A percentile compares a stretch with the other conserved stretches of the same genome.
phyloP scores from a whole-genome alignment of 2,888 invertebrate species.

The Rotaria macrura region DNA sequence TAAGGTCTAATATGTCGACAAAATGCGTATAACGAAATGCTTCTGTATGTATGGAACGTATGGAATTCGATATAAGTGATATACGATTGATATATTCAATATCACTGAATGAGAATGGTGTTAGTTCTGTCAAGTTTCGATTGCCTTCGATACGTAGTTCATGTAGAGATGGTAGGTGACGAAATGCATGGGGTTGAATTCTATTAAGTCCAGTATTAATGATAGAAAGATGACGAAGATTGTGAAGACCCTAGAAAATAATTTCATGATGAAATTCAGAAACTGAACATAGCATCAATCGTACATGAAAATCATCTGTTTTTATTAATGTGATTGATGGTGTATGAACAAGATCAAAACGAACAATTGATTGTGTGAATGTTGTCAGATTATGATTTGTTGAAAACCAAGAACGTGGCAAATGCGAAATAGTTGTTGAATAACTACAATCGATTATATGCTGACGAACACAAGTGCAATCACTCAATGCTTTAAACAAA shows the following conservation, averaged over 20 bases:
- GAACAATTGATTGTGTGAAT: background rate
- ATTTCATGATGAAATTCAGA: background rate
- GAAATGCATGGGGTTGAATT: conserved; percentile 7
- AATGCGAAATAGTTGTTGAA: background rate
- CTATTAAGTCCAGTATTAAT: background rate
- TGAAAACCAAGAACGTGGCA: background rate
- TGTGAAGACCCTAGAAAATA: background rate
- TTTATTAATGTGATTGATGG: background rate
- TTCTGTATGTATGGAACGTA: background rate
- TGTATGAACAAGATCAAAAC: background rate
- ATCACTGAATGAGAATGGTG: background rate
- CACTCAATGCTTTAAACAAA: background rate
- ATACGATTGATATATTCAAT: background rate
- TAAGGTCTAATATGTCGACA: background rate
- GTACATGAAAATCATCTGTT: background rate
- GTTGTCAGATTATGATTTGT: background rate
- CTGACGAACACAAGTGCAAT: background rate
- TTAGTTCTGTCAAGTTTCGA: background rate
- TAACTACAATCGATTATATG: background rate
- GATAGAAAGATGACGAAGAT: background rate
- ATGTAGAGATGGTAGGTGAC: background rate
- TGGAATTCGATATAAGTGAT: background rate
- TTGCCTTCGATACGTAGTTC: background rate
- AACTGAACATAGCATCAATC: background rate
- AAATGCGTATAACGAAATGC: conserved; percentile 10